Base-by-base conservation (phyloP, 2,113 vertebrate species). In the Oenanthe melanoleuca region DNA sequence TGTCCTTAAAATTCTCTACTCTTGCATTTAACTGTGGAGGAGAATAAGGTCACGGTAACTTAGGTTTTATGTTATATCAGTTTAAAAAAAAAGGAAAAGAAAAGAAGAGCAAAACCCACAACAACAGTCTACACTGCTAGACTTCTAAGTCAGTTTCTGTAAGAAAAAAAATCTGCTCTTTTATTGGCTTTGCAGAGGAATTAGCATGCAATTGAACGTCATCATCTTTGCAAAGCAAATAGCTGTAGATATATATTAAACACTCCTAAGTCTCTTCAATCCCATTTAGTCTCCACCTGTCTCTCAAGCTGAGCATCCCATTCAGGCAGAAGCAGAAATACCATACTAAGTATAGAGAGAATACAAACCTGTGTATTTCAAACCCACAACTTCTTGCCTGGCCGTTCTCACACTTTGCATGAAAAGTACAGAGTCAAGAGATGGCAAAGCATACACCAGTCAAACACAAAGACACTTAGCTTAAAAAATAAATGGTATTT, bases 201-300 rank as follows among this genome's bases (percentile, higher is more conserved):
- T 91, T 93, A 94, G 71, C 80, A 94, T 94, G 95, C 77, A 92
- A 91, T 5, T 11, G 67, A 89, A 91, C 74, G 23, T 93, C 92
- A 67, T 95, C 95, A 86, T 97, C 95, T 92, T 85, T 82, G 64
- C 88, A 64, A 86, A 78, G 89, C 86, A 89, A 95, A 88, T 93
- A 93, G 94, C 93, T 91, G 90, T 61, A 88, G 86, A 89, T 92
- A 83, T 88, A 29, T 31, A 57, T 85, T 96, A 95, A 96, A 97
- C 37, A 50, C 90, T 91, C 82, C 37, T 96, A 97, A 93, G 44
- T 83, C 96, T 93, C 67, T 88, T 93, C 42, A 12, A 97, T 97
- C 96, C 80, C 86, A 96, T 96, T 97, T 97, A 91, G 80, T 72
- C 92, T 95, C 96, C 97, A 97, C 97, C 94, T 97, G 93, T 93